These are phyloP conservation scores for Ctena decussata DNA, from an alignment of 2,888 invertebrate species.

Conservation along the genomic window DNA sequence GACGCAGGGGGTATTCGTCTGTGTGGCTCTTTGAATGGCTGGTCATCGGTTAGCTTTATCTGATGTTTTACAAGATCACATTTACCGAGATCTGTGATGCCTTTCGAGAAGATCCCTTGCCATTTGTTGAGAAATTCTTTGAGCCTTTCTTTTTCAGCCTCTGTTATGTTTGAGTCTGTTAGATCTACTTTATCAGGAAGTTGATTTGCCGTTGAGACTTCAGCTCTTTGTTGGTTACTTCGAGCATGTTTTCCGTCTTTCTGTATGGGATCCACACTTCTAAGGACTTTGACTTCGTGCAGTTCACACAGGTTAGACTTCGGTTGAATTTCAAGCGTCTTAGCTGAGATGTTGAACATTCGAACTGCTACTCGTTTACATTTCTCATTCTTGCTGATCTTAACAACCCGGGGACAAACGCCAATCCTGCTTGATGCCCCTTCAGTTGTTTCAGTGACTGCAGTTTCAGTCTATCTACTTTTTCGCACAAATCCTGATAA, in stretches of 20 bases:
- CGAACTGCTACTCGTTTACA: neutral
- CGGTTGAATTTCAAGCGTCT: neutral
- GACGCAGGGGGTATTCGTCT: constrained; percentile 25
- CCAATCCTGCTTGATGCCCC: neutral
- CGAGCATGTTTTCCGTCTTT: neutral
- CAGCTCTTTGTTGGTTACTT: no score
- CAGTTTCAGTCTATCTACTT: neutral
- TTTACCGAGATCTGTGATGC: neutral
- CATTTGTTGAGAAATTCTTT: neutral
- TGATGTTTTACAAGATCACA: constrained; percentile 5
- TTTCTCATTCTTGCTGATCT: neutral
- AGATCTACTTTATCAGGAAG: neutral
- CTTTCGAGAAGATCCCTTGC: neutral
- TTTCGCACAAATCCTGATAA: neutral
- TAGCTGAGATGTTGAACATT: neutral
- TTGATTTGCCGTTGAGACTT: neutral
- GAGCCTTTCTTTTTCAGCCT: neutral
- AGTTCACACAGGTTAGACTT: neutral
- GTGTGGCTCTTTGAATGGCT: constrained; percentile 6
- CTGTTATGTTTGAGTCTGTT: neutral
- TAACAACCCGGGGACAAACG: no score
- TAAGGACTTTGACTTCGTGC: neutral
- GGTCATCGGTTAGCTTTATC: constrained; percentile 9
- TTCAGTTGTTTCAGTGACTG: neutral
- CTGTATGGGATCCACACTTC: no score